Base-by-base conservation (phyloP, 2,113 vertebrate species). In the Pachyramphus minor region DNA sequence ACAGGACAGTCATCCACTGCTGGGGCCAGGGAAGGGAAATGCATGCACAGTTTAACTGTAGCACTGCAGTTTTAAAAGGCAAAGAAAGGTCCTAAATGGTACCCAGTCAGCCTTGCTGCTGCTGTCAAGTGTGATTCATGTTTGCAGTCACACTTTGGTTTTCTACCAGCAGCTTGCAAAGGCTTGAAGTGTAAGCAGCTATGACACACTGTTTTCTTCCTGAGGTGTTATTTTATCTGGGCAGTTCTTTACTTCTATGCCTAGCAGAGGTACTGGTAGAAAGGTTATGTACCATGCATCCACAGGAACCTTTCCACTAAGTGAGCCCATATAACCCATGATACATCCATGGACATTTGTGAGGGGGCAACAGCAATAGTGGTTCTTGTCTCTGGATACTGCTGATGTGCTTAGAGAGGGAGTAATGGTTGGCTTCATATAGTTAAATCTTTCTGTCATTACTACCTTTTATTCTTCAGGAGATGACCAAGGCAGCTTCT, bases 401-500 rank as follows among this genome's bases (percentile, higher is more conserved):
- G 56, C 25, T 68, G 31, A 39, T 15, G 9, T 31, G 27, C 60
- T 53, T 52, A 52, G 9, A 60, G 49, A 52, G 42, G 24, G 12
- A 62, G 22, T 66, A 52, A 22, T 47, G 41, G 3, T 33, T 91
- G 50, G 31, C 20, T 93, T 33, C 15, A 7, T 25, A 11, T 11
- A 50, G 18, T 21, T 35, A 60, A 84, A 74, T 44, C 37, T 41
- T 82, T 75, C 44, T 83, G 12, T 87, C 16, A 20, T 33, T 63
- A 13, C 30, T 27, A 55, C 14, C 5, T 59, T 82, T 78, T 83
- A 28, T 33, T 42, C 77, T 60, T 35, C 89, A 99, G 99, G 99
- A 98, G 72, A 99, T 99, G 99, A 96, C 97, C 67, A 98, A 93
- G 41, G 98, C 98, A 93, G 90, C 97, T 24, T 45, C 98, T 0